Percentiles rank a stretch among this genome's conserved stretches.
Conservation (phyloP, 1,140 invertebrate species). For the Chymomyza costata region DNA sequence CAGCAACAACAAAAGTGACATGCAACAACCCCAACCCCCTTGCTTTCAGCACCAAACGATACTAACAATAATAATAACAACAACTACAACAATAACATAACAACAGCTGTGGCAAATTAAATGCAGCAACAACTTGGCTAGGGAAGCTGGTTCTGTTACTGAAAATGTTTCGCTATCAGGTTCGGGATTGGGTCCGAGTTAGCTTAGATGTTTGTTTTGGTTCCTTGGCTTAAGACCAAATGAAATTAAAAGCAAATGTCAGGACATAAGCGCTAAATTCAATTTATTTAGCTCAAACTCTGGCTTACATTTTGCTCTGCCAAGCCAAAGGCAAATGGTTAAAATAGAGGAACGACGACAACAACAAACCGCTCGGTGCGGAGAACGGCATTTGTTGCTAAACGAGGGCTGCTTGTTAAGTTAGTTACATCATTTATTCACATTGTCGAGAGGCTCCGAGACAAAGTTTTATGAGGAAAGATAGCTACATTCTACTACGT, state of each 20-base stretch:
- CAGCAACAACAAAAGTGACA: conserved; percentile 8
- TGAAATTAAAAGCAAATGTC: conserved; percentile 69
- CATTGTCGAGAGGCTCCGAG: too few relatives aligned
- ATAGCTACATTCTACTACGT: too few relatives aligned
- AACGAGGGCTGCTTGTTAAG: too few relatives aligned
- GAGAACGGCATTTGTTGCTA: conserved; percentile 21
- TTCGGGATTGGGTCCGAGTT: not conserved
- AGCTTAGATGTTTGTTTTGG: conserved; percentile 20
- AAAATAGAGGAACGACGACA: conserved; percentile 16
- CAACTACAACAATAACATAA: too few relatives aligned
- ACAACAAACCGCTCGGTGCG: conserved; percentile 9
- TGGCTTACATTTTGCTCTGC: conserved; percentile 22
- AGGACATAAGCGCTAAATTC: conserved; percentile 66
- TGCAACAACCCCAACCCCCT: conserved; percentile 18
- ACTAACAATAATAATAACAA: too few relatives aligned
- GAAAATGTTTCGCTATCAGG: conserved; percentile 1
- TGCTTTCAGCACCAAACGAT: too few relatives aligned
- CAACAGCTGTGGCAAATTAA: conserved; percentile 38
- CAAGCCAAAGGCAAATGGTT: conserved; percentile 34
- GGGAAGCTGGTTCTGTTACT: conserved; percentile 19
- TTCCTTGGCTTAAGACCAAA: conserved; percentile 52
- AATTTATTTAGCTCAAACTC: conserved; percentile 64
- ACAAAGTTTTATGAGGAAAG: too few relatives aligned
- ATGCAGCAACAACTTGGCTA: conserved; percentile 39
- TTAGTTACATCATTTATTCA: too few relatives aligned